These are phyloP conservation scores for Furcula furcula DNA, from an alignment of 2,888 invertebrate genomes.

Conservation along the genomic window DNA sequence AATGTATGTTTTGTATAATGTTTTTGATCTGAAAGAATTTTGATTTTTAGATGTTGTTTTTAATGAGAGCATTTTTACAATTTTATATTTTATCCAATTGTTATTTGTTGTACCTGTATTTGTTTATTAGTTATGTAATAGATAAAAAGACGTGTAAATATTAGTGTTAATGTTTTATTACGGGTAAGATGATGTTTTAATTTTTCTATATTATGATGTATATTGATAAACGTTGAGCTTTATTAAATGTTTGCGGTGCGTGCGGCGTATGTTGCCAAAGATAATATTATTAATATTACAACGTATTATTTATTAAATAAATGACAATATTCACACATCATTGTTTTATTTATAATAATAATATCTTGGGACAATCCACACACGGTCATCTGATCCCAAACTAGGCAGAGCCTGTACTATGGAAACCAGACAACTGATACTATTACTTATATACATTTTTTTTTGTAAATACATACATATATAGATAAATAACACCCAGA, in stretches of 20 bases:
- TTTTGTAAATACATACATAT: too few relatives aligned
- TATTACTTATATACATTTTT: too few relatives aligned
- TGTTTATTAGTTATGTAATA: conserved; percentile 22
- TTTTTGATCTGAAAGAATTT: conserved; percentile 20
- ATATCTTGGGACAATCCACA: too few relatives aligned
- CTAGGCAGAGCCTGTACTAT: too few relatives aligned
- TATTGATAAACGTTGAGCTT: conserved; percentile 59
- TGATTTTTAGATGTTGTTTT: conserved; percentile 9
- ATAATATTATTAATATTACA: conserved; percentile 52
- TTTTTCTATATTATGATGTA: conserved; percentile 40
- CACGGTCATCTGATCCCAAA: too few relatives aligned
- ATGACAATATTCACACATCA: conserved; percentile 60
- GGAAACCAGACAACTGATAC: too few relatives aligned
- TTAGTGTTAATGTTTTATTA: conserved; percentile 28
- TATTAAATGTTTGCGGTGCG: conserved; percentile 60
- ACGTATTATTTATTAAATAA: conserved; percentile 69
- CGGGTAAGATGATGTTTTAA: conserved; percentile 29
- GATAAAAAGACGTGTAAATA: conserved; percentile 36
- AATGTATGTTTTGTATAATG: conserved; percentile 8
- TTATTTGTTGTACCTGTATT: conserved; percentile 23
- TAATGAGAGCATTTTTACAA: background rate
- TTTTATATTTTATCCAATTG: conserved; percentile 25
- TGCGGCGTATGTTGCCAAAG: conserved; percentile 54
- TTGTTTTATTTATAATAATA: conserved; percentile 36
- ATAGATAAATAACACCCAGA: too few relatives aligned